phyloP scores from a whole-genome alignment of 2,797 vertebrate species.

The Mormyrus hasselquistii region DNA sequence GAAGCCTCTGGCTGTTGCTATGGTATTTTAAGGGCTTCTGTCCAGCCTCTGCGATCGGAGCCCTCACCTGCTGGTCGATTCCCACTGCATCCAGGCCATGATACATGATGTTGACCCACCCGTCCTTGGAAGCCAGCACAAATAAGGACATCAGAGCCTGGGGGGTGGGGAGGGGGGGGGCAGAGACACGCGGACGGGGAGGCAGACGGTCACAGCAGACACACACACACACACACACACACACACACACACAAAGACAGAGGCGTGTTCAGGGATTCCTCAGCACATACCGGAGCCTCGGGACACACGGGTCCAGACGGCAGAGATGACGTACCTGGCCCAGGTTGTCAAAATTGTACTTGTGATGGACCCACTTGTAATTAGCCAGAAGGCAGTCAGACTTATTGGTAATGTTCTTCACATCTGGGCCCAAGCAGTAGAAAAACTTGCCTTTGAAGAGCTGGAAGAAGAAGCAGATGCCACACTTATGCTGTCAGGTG shows the following conservation, averaged over 20 bases:
- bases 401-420: conserved; percentile 92
- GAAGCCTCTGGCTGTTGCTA: not conserved
- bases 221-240: conserved; percentile 7
- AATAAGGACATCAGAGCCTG: conserved; percentile 98
- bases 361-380: conserved; percentile 96
- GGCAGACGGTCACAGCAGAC: conserved; percentile 1
- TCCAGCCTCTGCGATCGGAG: not conserved
- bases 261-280: conserved; percentile 4
- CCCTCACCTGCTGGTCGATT: conserved; percentile 88
- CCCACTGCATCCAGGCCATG: conserved; percentile 89
- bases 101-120: conserved; percentile 99
- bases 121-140: conserved; percentile 93
- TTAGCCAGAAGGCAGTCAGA: conserved; percentile 87
- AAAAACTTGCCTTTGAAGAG: conserved; percentile 98
- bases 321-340: conserved; percentile 72
- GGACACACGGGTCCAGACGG: not conserved
- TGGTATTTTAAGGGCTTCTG: not conserved
- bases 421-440: conserved; percentile 84
- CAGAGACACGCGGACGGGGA: not conserved
- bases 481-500: no score
- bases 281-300: not conserved
- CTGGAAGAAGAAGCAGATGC: conserved; percentile 48
- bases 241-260: conserved; percentile 19
- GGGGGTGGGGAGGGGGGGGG: not conserved
- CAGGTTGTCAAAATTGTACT: conserved; percentile 97